Base-by-base conservation (phyloP, 2,113 vertebrate genomes). In the Paraplagusia blochii region DNA sequence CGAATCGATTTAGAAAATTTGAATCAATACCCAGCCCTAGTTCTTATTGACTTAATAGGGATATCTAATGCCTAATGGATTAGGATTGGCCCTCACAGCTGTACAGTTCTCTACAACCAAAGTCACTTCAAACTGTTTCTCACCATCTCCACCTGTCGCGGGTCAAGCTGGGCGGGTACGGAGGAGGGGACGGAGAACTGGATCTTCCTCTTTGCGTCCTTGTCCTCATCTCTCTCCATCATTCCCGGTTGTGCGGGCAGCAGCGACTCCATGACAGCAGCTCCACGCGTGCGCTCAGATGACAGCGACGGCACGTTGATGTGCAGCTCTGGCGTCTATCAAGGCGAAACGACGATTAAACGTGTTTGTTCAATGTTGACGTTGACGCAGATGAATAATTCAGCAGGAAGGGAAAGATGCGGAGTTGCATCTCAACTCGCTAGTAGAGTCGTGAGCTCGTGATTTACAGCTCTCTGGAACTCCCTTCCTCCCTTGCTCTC, bases 91-190 rank as follows among this genome's bases (percentile, higher is more conserved):
- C 57, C 53, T 57, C 40, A 15, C 14, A 9, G 13, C 5, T 42
- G 39, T 7, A 40, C 35, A 36, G 35, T 36, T 8, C 36, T 10
- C 11, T 9, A 11, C 9, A 12, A 13, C 4, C 9, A 11, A 40
- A 11, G 11, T 40, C 38, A 40, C 38, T 12, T 12, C 9, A 40
- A 5, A 40, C 38, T 10, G 38, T 11, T 3, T 47, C 93, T 94
- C 89, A 96, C 94, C 93, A 95, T 92, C 85, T 95, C 94, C 61
- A 95, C 94, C 74, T 94, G 93, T 58, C 90, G 87, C 44, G 94
- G 92, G 81, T 95, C 95, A 83, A 97, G 90, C 74, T 95, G 93
- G 75, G 90, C 89, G 48, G 93, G 90, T 44, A 91, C 85, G 9
- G 80, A 33, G 0, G 92, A 91, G 1, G 94, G 93, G 73, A 95